phyloP scores from a whole-genome alignment of 2,113 vertebrate genomes.

The Hydrochoerus hydrochaeris region DNA sequence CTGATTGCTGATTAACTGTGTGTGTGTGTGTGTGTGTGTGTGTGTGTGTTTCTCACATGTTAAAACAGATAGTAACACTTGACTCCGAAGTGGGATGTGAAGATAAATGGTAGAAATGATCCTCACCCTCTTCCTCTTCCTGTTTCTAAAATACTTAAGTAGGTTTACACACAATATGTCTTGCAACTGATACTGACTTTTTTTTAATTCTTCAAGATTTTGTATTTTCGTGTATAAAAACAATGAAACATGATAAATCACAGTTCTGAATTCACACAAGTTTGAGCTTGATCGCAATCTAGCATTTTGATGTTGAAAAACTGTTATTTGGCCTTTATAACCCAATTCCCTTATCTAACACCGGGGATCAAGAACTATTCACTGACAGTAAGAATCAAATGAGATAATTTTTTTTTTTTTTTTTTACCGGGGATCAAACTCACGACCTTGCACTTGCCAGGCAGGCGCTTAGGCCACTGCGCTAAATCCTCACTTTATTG shows the following conservation, averaged over 20 bases:
- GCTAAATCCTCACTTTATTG: too few relatives aligned
- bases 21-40: too few relatives aligned
- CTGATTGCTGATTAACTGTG: neutral
- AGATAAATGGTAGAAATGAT: neutral
- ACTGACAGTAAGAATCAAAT: neutral
- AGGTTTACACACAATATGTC: neutral
- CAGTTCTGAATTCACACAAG: neutral
- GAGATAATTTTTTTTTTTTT: too few relatives aligned
- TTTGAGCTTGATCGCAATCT: neutral
- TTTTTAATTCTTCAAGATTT: neutral
- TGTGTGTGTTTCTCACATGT: neutral
- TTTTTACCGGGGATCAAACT: too few relatives aligned
- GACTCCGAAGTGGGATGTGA: neutral
- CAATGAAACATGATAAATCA: neutral
- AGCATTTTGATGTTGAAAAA: neutral
- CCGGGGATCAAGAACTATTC: constrained; percentile 3
- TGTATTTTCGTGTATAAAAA: neutral
- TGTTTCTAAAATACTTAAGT: neutral
- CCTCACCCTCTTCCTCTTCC: neutral
- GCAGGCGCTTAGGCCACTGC: too few relatives aligned
- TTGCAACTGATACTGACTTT: neutral
- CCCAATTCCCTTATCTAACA: neutral
- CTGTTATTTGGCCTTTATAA: neutral
- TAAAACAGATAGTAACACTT: neutral
- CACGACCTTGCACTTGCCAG: too few relatives aligned